Evolutionary conservation across 1,140 invertebrate species (phyloP).

Genomic region (Luehdorfia chinensis): DNA sequence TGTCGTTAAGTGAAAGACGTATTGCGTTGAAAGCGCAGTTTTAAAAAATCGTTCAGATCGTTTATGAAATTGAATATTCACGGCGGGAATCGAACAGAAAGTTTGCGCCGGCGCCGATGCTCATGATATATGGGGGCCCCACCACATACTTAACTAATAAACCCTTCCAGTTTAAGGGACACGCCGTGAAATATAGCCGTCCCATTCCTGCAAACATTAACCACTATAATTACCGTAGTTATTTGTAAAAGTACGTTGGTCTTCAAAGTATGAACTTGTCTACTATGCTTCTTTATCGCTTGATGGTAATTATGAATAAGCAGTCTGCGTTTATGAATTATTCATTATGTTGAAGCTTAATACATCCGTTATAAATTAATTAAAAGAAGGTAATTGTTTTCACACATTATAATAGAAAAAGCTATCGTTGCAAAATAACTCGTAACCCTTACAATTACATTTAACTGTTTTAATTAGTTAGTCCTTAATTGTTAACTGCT

Average conservation of each 20-base stretch:
- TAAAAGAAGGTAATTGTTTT: conserved; percentile 17
- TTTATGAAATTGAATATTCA: conserved; percentile 50
- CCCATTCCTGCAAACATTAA: conserved; percentile 33
- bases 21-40: conserved; percentile 18
- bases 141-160: conserved; percentile 61
- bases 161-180: conserved; percentile 47
- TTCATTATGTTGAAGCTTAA: conserved; percentile 1
- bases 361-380: conserved; percentile 17
- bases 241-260: conserved; percentile 11
- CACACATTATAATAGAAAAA: conserved; percentile 14
- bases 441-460: conserved; percentile 10
- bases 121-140: conserved; percentile 61
- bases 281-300: conserved; percentile 21
- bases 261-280: conserved; percentile 1
- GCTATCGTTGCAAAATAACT: conserved; percentile 7
- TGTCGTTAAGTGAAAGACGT: conserved; percentile 18
- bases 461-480: conserved; percentile 15
- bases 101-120: conserved; percentile 58
- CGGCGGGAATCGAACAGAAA: conserved; percentile 50
- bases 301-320: conserved; percentile 16
- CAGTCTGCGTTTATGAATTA: conserved; percentile 12
- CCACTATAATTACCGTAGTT: conserved; percentile 4
- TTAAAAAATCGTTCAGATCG: conserved; percentile 25
- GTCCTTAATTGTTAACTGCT: conserved; percentile 8
- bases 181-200: conserved; percentile 48